phyloP scores from a whole-genome alignment of 1,140 invertebrate species.

The Aphis craccivora region DNA sequence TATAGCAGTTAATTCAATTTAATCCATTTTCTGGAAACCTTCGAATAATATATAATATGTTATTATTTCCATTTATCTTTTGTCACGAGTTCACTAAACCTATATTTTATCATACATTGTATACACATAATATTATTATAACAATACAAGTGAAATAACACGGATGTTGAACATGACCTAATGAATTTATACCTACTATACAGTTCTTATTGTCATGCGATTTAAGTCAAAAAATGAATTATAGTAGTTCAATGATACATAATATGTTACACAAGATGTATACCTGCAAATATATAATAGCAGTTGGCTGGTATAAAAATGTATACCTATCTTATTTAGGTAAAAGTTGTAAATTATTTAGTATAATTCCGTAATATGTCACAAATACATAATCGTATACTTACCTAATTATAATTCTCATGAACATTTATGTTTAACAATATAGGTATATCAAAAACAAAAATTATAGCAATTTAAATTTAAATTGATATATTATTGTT shows the following conservation, averaged over 20 bases:
- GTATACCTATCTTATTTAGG: too few relatives aligned
- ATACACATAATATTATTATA: too few relatives aligned
- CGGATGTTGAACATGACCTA: neutral
- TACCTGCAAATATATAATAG: neutral
- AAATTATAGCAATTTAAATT: too few relatives aligned
- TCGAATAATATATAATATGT: neutral
- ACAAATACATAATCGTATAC: too few relatives aligned
- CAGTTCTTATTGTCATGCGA: neutral
- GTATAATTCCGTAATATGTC: too few relatives aligned
- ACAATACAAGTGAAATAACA: neutral
- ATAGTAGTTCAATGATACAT: neutral
- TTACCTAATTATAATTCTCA: too few relatives aligned
- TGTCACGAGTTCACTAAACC: neutral
- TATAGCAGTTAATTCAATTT: neutral
- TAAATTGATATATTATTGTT: too few relatives aligned
- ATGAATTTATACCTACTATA: neutral
- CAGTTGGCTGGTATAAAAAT: neutral
- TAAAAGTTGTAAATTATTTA: too few relatives aligned
- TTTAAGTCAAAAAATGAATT: conserved; percentile 12
- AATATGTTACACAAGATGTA: neutral
- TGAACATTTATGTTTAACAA: too few relatives aligned
- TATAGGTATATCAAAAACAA: too few relatives aligned
- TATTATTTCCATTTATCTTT: neutral
- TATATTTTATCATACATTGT: neutral
- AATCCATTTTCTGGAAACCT: neutral